Conservation (phyloP, 2,797 vertebrate genomes). For the Myotis myotis region DNA sequence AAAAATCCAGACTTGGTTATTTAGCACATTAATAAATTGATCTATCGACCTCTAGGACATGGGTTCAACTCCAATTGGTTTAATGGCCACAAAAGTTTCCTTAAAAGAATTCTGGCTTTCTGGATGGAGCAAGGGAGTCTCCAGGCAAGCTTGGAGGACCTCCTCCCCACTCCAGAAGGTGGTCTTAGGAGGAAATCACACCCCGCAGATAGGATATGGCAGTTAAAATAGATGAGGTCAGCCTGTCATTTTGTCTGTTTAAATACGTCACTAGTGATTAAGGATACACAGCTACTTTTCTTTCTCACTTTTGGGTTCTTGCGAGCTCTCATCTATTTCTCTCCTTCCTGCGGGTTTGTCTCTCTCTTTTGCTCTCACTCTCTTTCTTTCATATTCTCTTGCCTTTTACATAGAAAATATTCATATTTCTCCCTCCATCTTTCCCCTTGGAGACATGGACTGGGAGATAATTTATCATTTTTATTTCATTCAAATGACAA, state of each 20-base stretch:
- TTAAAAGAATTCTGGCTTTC: conserved; percentile 59
- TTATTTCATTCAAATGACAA: not conserved
- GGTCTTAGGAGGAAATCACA: conserved; percentile 68
- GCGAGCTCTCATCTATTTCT: not conserved
- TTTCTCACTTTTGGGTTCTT: conserved; percentile 56
- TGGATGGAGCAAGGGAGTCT: conserved; percentile 46
- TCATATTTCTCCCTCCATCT: not conserved
- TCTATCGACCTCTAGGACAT: conserved; percentile 60
- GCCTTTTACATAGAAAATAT: not conserved
- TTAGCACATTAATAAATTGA: conserved; percentile 44
- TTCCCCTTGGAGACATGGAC: not conserved
- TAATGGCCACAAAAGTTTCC: conserved; percentile 69
- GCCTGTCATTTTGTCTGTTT: conserved; percentile 78
- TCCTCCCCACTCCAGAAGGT: conserved; percentile 56
- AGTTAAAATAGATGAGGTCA: conserved; percentile 69
- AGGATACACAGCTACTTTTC: conserved; percentile 63
- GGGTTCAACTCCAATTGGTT: conserved; percentile 60
- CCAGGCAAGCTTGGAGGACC: conserved; percentile 9
- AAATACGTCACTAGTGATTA: conserved; percentile 78
- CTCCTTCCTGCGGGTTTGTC: not conserved
- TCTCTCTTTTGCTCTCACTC: not conserved
- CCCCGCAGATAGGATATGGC: conserved; percentile 75
- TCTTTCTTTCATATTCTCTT: not conserved
- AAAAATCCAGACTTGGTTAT: conserved; percentile 35
- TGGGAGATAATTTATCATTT: not conserved